Evolutionary conservation across 2,888 invertebrate genomes (phyloP).

Genomic region (Cryptus viduatorius): DNA sequence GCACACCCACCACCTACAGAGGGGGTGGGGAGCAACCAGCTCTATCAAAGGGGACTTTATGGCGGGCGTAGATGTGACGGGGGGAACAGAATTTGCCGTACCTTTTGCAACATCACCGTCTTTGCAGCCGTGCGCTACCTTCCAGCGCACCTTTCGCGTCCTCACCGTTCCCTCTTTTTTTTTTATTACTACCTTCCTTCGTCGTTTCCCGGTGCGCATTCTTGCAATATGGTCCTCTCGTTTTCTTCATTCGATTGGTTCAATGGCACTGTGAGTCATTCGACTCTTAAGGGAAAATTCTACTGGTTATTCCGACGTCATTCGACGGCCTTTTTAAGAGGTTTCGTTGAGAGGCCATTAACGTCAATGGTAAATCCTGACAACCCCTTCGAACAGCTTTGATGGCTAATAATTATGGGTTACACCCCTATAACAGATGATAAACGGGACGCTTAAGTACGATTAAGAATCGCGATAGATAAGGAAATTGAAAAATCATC

Average conservation of each 20-base stretch:
- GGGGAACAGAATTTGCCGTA: constrained; percentile 31
- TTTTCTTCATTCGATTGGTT: constrained; percentile 13
- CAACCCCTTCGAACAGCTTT: background rate
- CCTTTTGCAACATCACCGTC: constrained; percentile 3
- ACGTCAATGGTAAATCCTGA: background rate
- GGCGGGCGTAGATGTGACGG: background rate
- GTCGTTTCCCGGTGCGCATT: constrained; percentile 42
- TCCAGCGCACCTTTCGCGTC: background rate
- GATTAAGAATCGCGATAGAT: constrained; percentile 41
- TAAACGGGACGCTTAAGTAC: constrained; percentile 38
- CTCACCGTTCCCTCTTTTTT: constrained; percentile 11
- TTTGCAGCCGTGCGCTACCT: constrained; percentile 22
- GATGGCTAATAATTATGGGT: constrained; percentile 55
- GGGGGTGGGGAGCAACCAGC: constrained; percentile 47
- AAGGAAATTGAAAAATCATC: constrained; percentile 32
- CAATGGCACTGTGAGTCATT: constrained; percentile 2
- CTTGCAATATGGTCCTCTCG: constrained; percentile 19
- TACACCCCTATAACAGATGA: constrained; percentile 35
- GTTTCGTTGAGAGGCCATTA: background rate
- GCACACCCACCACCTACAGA: constrained; percentile 61
- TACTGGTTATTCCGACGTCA: background rate
- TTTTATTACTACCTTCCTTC: background rate
- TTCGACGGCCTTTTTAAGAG: background rate
- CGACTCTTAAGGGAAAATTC: background rate
- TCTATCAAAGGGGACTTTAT: constrained; percentile 36